Evolutionary conservation across 2,888 invertebrate species (phyloP), one percentile per base, ranked within the genome.

Genomic region (Ichneumon xanthorius): DNA sequence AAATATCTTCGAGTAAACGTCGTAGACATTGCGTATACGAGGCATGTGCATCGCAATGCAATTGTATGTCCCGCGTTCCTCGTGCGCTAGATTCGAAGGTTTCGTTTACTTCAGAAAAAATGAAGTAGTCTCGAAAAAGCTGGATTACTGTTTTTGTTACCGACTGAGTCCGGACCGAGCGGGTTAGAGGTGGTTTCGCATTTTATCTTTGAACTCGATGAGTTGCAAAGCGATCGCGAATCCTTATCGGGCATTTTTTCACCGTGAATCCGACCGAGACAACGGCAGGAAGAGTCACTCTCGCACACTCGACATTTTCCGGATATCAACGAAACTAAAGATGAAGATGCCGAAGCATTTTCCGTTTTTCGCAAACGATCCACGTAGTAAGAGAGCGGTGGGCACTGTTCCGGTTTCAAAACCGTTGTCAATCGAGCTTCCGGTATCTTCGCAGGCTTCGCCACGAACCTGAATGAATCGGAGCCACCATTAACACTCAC

Each of bases 11-110:
- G 95, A 95, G 89, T 96, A 96, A 76, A 92, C 92, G 70, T 94
- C 92, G 90, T 96, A 96, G 87, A 96, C 94, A 76, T 93, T 90
- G 85, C 94, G 94, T 79, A 96, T 91, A 83, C 94, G 93, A 4
- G 92, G 93, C 91, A 95, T 94, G 87, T 95, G 95, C 80, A 93
- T 94, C 61, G 92, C 93, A 4, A 96, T 91, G 22, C 95, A 92
- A 88, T 95, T 95, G 7, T 92, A 92, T 50, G 95, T 89, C 26
- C 95, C 94, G 68, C 86, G 92, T 85, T 95, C 94, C 92, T 96
- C 96, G n/a, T 19, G 33, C 11, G 80, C 78, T 50, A 45, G 14
- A 48, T 37, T 3, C 40, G 19, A 16, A 22, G 45, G 4, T 48
- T 4, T 48, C 16, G 16, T 16, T 48, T 48, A 16, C 16, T 16